These are phyloP conservation scores for Hemichromis elongatus DNA, from an alignment of 2,113 vertebrate genomes.

Conservation along the genomic window DNA sequence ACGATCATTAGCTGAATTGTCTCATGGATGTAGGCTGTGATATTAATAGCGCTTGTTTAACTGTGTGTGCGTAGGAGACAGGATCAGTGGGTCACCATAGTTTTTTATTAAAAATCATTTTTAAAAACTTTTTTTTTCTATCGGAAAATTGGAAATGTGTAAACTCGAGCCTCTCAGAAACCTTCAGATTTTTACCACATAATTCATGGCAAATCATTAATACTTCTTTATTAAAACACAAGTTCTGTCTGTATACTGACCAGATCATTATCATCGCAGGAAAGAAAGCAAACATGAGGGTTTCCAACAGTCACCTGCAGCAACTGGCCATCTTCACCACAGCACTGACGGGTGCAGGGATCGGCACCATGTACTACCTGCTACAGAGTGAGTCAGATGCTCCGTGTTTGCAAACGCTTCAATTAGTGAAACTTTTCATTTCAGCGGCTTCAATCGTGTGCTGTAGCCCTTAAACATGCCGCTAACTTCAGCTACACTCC, in stretches of 20 bases:
- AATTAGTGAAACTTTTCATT: rapidly evolving
- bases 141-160: rapidly evolving
- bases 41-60: neutral
- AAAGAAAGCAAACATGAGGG: neutral
- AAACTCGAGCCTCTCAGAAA: neutral
- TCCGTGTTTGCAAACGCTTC: rapidly evolving
- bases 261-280: rapidly evolving
- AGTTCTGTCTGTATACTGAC: neutral
- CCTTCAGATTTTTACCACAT: neutral
- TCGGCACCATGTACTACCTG: neutral
- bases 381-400: neutral
- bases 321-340: neutral
- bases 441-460: neutral
- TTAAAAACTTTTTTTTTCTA: neutral
- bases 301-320: neutral
- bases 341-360: neutral
- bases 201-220: rapidly evolving
- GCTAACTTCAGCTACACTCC: neutral
- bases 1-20: rapidly evolving
- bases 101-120: neutral
- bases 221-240: neutral
- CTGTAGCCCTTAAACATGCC: rapidly evolving
- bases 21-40: neutral
- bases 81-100: neutral
- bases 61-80: neutral